Conservation (phyloP, 2,888 invertebrate species). For the Anticlea derivata region DNA sequence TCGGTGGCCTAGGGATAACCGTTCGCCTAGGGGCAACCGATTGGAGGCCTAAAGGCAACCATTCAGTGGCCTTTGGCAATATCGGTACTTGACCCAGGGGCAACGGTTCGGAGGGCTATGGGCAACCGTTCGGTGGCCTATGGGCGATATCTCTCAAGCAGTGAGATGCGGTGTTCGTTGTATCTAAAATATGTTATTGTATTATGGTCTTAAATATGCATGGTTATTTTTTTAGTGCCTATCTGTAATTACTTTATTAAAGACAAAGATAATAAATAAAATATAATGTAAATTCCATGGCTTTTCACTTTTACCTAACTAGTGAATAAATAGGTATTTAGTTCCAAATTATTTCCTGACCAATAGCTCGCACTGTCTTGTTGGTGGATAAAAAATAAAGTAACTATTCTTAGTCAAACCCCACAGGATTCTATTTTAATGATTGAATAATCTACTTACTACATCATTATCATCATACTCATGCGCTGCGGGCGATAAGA, state of each 20-base stretch:
- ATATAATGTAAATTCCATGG: conserved; percentile 71
- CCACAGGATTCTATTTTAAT: too few species aligned
- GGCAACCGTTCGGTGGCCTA: conserved; percentile 5
- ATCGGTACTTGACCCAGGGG: too few species aligned
- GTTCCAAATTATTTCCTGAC: too few species aligned
- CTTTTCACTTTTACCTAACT: conserved; percentile 16
- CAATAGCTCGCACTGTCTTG: too few species aligned
- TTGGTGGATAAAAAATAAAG: too few species aligned
- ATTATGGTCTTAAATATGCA: conserved; percentile 82
- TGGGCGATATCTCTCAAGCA: conserved; percentile 7
- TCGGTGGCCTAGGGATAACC: conserved; percentile 3
- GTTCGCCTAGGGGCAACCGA: too few species aligned
- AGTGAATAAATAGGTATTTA: too few species aligned
- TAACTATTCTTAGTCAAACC: too few species aligned
- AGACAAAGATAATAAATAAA: conserved; percentile 84
- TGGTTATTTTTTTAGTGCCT: conserved; percentile 84
- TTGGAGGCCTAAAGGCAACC: too few species aligned
- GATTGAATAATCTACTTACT: background rate
- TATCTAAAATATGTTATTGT: conserved; percentile 79
- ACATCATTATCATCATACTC: background rate
- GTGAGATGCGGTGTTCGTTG: conserved; percentile 64
- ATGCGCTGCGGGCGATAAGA: background rate
- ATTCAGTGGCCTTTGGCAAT: too few species aligned
- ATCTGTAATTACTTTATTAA: conserved; percentile 84
- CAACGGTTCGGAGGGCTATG: too few species aligned